Evolutionary conservation across 2,797 vertebrate genomes (phyloP).

Genomic region (Ptychobarbus kaznakovi): DNA sequence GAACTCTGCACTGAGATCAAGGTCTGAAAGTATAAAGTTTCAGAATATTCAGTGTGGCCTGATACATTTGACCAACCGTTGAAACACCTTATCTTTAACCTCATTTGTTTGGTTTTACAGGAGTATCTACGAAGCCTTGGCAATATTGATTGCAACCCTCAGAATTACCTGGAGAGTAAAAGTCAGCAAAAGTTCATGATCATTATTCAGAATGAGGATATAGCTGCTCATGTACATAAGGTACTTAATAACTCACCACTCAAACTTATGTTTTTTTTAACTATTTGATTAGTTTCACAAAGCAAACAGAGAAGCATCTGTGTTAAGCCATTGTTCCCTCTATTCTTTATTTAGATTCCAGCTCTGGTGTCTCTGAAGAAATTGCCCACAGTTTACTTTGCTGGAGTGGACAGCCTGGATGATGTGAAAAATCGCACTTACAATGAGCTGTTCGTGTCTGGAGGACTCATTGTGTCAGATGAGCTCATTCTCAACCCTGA

Average conservation of each 20-base stretch:
- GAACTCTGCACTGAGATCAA: constrained; percentile 93
- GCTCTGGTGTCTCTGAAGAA: constrained; percentile 92
- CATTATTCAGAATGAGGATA: constrained; percentile 98
- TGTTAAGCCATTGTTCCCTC: background rate
- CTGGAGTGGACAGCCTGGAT: constrained; percentile 94
- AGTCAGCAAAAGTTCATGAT: constrained; percentile 92
- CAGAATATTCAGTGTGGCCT: background rate
- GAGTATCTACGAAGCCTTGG: constrained; percentile 90
- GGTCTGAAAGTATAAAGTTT: constrained; percentile 72
- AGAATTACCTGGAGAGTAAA: constrained; percentile 88
- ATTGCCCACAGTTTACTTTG: constrained; percentile 92
- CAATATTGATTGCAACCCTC: constrained; percentile 92
- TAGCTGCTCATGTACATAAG: constrained; percentile 93
- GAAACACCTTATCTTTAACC: constrained; percentile 45
- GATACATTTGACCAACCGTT: background rate
- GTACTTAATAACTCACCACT: constrained; percentile 68
- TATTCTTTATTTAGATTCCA: constrained; percentile 83
- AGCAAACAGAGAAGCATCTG: background rate
- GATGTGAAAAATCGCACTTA: constrained; percentile 98
- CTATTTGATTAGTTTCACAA: background rate
- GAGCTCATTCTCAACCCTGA: constrained; percentile 95
- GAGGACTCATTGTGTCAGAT: constrained; percentile 95
- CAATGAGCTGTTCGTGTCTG: constrained; percentile 95
- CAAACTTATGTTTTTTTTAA: background rate
- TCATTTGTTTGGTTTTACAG: constrained; percentile 65